Evolutionary conservation across 2,797 vertebrate species (phyloP).

Genomic region (Xyrichtys novacula): DNA sequence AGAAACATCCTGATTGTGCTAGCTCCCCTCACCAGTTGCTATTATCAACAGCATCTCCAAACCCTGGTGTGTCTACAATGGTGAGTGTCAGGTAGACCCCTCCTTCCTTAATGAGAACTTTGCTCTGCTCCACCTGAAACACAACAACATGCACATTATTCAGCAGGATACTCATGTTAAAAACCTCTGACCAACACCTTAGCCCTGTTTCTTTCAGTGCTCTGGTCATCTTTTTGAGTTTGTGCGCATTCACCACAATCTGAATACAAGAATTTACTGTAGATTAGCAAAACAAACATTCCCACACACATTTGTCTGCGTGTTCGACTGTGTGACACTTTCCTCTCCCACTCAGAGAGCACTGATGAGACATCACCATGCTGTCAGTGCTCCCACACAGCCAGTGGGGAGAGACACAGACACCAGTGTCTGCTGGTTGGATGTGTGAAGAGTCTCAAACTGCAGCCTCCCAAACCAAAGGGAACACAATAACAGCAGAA

Average conservation of each 20-base stretch:
- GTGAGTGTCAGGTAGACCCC: conserved; percentile 87
- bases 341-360: conserved; percentile 40
- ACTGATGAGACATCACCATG: conserved; percentile 5
- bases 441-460: not conserved
- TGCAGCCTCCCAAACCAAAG: not conserved
- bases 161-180: not conserved
- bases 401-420: conserved; percentile 9
- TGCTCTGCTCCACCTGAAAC: conserved; percentile 87
- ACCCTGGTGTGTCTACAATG: conserved; percentile 87
- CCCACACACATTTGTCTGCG: conserved; percentile 16
- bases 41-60: conserved; percentile 88
- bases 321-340: conserved; percentile 24
- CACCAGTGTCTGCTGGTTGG: not conserved
- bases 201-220: not conserved
- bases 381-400: conserved; percentile 45
- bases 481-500: no score
- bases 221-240: not conserved
- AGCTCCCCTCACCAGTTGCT: conserved; percentile 83
- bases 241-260: not conserved
- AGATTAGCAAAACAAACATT: not conserved
- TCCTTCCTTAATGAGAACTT: conserved; percentile 87
- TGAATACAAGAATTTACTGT: not conserved
- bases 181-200: not conserved
- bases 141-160: conserved; percentile 18
- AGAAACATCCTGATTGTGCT: not conserved